Base-by-base conservation (phyloP, 2,797 vertebrate genomes). In the Aphelocoma californica region DNA sequence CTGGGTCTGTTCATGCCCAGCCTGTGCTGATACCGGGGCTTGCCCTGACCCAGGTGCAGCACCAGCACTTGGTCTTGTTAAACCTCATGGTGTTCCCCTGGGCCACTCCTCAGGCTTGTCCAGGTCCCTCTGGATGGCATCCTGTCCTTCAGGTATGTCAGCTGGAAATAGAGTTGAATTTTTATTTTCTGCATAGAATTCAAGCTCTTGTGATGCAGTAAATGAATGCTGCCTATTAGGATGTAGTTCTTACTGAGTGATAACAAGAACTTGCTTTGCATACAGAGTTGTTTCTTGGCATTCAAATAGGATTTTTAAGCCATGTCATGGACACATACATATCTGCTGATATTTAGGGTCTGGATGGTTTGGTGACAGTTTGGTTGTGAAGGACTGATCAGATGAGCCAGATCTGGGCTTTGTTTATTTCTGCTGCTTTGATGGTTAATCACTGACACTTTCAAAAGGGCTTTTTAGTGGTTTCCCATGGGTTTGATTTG, bases 61-160 rank as follows among this genome's bases (percentile, higher is more conserved):
- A 50, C 4, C 36, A 44, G 36, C 36, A 29, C 32, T 4, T 50
- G 64, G 28, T 1, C 14, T 50, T 50, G 17, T 53, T 40, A n/a
- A 18, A 18, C 4, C 2, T n/a, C 9, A 11, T 44, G 28, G 13
- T 1, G 1, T 38, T 70, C 42, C 15, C 7, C 1, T 6, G 23
- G 24, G 0, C 24, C 12, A 16, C 12, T 70, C 2, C 9, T 44
- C 0, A 0, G 6, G 17, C 14, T 82, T 50, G 19, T 50, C 32
- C 12, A 3, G 13, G 18, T 70, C 9, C 9, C 16, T 62, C 23
- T 29, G 54, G 13, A 23, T 42, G 14, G 7, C 24, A 51, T 51
- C 3, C 18, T 1, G 1, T 25, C 2, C 1, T 57, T 57, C 12
- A 10, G 10, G 12, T 45, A 7, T 31, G 32, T 62, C 24, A 64